Evolutionary conservation across 1,140 invertebrate genomes (phyloP), one percentile per base, ranked within the genome.

Genomic region (Polypedilum vanderplanki): DNA sequence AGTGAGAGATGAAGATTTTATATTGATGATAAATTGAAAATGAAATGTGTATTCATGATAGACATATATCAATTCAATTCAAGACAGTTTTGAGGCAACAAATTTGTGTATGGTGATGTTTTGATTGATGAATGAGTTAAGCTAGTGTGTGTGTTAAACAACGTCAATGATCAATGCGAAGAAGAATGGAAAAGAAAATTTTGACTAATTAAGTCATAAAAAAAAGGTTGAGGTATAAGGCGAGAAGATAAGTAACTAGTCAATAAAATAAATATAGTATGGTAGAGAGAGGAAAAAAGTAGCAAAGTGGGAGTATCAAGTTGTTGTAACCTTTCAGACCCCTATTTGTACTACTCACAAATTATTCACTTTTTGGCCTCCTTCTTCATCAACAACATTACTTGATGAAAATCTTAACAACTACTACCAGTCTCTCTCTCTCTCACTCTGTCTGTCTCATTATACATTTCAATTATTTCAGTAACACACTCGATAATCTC

Each of bases 171-270:
- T 70, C n/a, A 70, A 18, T n/a, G 17, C 17, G 65, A 70, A 18
- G 20, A 10, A 70, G 65, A 57, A 57, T 12, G n/a, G n/a, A n/a
- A 70, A 70, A 70, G 20, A 70, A 70, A 67, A 70, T 7, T 18
- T 70, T 70, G 65, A 70, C 65, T 70, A 70, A 70, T 70, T 70
- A 70, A 70, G 65, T 20, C 65, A 70, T 70, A 18, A 22, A 57
- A 57, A 57, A 57, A n/a, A n/a, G 15, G n/a, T 67, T 57, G 46
- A 57, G 24, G 24, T 33, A 33, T 33, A 33, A 33, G 46, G 46
- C 46, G 46, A 57, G 12, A 57, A 57, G 9, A 70, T 22, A 70
- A 70, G 17, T 70, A 70, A 70, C 65, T 70, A 18, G 65, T 9
- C 17, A 57, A 15, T 15, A 57, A 15, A 15, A 15, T 57, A 15